Evolutionary conservation across 2,113 vertebrate species (phyloP).

Genomic region (Rhabdomys dilectus): DNA sequence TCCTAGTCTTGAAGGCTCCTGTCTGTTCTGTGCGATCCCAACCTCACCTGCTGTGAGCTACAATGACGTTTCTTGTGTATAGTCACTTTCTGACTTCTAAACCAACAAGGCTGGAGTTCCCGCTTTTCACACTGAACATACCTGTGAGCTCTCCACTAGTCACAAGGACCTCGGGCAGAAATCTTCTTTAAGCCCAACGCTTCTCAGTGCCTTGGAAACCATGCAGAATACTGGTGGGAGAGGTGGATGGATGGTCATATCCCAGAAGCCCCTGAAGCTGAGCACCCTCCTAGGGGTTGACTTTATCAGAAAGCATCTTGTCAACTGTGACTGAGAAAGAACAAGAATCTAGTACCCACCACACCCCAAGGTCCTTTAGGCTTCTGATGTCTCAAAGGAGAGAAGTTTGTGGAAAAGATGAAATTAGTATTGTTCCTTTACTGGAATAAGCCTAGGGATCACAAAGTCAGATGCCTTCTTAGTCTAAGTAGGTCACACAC

Average conservation of each 20-base stretch:
- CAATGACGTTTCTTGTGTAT: not conserved
- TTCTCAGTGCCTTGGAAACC: not conserved
- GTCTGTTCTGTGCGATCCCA: not conserved
- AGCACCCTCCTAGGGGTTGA: not conserved
- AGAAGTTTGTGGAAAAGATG: not conserved
- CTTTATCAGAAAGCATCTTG: not conserved
- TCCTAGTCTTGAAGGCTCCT: not conserved
- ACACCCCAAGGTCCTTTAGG: not conserved
- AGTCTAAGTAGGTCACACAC: not conserved
- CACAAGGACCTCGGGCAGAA: not conserved
- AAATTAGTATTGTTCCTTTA: not conserved
- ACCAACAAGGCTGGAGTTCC: not conserved
- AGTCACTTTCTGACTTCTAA: not conserved
- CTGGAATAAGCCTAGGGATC: not conserved
- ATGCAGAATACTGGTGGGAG: not conserved
- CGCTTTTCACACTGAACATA: not conserved
- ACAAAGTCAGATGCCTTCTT: not conserved
- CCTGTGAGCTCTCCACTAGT: not conserved
- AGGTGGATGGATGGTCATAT: not conserved
- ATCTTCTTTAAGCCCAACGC: accelerated
- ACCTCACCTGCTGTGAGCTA: not conserved
- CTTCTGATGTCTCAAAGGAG: not conserved
- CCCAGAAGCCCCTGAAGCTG: not conserved
- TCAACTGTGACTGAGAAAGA: not conserved
- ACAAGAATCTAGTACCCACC: not conserved